Conservation (phyloP, 2,888 invertebrate species). For the Phorcus lineatus region DNA sequence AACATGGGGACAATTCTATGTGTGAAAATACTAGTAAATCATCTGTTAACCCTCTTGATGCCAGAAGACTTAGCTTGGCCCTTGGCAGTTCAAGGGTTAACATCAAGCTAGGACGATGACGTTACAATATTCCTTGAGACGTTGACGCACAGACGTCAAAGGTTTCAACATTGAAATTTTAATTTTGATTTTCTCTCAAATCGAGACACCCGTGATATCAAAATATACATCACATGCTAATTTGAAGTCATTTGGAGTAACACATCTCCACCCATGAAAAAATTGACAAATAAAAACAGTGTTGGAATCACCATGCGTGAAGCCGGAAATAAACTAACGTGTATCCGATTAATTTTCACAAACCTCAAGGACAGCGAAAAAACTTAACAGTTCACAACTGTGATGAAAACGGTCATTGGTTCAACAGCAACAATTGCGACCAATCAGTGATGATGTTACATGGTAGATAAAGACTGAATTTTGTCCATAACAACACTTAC, state of each 20-base stretch:
- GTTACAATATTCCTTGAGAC: too few species aligned
- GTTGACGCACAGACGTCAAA: too few species aligned
- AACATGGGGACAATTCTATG: too few species aligned
- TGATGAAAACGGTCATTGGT: conserved; percentile 16
- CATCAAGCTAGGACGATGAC: too few species aligned
- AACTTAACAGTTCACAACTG: conserved; percentile 23
- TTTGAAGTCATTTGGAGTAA: not conserved
- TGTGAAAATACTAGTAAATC: too few species aligned
- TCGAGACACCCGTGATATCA: not conserved
- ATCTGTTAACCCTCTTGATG: too few species aligned
- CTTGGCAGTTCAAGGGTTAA: too few species aligned
- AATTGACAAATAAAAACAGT: not conserved
- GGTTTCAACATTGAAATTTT: too few species aligned
- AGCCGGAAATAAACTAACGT: not conserved
- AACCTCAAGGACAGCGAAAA: conserved; percentile 5
- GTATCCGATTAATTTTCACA: not conserved
- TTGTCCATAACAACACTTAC: conserved; percentile 8
- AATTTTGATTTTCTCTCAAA: conserved; percentile 1
- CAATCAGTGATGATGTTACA: conserved; percentile 18
- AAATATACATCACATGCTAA: conserved; percentile 8
- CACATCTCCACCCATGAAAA: not conserved
- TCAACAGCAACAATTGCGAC: conserved; percentile 24
- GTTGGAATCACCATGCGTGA: not conserved
- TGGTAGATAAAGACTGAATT: not conserved
- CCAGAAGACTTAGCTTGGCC: too few species aligned